Evolutionary conservation across 2,113 vertebrate genomes (phyloP).

Genomic region (Dinomys branickii): DNA sequence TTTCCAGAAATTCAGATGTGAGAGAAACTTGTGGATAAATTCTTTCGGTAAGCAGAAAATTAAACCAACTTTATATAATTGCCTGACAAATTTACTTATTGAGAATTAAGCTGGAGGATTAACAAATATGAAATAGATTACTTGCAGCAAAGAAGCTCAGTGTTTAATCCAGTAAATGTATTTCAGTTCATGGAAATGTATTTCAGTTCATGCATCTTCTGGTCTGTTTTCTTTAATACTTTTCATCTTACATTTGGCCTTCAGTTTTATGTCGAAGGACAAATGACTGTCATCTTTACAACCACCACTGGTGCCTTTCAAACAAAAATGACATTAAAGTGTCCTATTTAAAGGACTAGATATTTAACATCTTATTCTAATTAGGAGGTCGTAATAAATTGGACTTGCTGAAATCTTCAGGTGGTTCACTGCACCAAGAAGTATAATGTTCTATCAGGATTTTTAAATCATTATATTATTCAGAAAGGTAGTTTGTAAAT

Average conservation of each 20-base stretch:
- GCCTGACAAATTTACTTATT: conserved; percentile 74
- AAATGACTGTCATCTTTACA: conserved; percentile 54
- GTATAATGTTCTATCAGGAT: background rate
- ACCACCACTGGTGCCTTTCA: background rate
- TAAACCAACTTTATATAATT: conserved; percentile 75
- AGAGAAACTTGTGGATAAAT: conserved; percentile 46
- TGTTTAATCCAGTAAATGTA: conserved; percentile 78
- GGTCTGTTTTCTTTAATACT: conserved; percentile 69
- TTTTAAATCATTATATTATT: conserved; percentile 22
- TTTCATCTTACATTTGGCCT: conserved; percentile 66
- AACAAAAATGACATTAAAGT: conserved; percentile 45
- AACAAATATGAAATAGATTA: conserved; percentile 81
- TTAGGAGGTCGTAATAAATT: conserved; percentile 33
- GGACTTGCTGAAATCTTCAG: background rate
- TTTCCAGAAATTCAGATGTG: conserved; percentile 59
- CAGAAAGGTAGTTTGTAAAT: background rate
- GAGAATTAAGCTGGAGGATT: conserved; percentile 77
- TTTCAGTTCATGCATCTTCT: conserved; percentile 71
- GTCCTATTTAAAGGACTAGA: background rate
- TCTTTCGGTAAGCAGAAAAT: conserved; percentile 69
- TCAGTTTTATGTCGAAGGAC: conserved; percentile 68
- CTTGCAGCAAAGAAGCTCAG: conserved; percentile 77
- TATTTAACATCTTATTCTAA: conserved; percentile 59
- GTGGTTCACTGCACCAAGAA: background rate
- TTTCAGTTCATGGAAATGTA: conserved; percentile 74